Base-by-base conservation (phyloP, 2,888 invertebrate genomes). In the Epirrhoe tristata region DNA sequence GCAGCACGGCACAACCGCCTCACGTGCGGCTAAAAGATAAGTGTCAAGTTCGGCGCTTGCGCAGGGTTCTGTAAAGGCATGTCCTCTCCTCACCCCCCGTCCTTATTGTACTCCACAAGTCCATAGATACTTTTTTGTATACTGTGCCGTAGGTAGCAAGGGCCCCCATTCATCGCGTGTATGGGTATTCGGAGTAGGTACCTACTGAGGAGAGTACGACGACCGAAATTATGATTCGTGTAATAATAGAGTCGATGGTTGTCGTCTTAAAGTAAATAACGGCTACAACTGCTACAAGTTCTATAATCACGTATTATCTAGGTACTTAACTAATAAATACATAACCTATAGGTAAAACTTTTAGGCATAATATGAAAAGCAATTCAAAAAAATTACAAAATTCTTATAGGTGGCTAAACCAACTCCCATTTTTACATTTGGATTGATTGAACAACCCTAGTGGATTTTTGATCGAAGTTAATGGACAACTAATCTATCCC, bases 21-120 rank as follows among this genome's bases (percentile, higher is more conserved):
- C 73, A 77, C 81, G 76, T 81, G 89, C 90, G 87, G 86, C 85
- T 82, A 78, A 79, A 81, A 81, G 78, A 80, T 86, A 83, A 85
- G 83, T 87, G 84, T 79, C 79, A 79, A 81, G 77, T 80, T 75
- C 70, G 74, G 70, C 69, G 72, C 74, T 73, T 71, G 71, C 69
- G 65, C 70, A 66, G 58, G 65, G 57, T 39, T 54, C 62, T 59
- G 86, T 81, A 77, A 83, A 81, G 89, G 86, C 83, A 87, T 84
- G 83, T 74, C 72, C 79, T 75, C 82, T 73, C 81, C 81, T 74
- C 85, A 73, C 83, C 83, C 84, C 87, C 74, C 81, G 66, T 76
- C 74, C 75, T 76, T 75, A 68, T 78, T 75, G 74, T 74, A 63
- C 34, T 57, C 63, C 56, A 65, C 64, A 59, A 50, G 64, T 70